A percentile compares a stretch with the other conserved stretches of the same genome.
phyloP scores from a whole-genome alignment of 2,113 vertebrate species.

The Zingel zingel region DNA sequence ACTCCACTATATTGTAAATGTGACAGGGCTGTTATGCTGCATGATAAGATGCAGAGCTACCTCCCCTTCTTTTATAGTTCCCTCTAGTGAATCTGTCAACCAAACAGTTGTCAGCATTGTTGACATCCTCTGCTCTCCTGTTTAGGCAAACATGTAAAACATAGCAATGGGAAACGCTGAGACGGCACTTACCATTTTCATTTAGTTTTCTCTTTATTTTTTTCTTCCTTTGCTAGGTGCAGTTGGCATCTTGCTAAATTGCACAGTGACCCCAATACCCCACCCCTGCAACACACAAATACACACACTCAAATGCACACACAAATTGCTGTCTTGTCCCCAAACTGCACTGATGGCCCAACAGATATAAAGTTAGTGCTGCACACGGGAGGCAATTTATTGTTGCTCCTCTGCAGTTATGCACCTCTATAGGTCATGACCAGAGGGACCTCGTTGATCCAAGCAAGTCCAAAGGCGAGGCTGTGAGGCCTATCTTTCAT shows the following conservation, averaged over 20 bases:
- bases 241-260: constrained; percentile 65
- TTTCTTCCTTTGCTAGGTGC: constrained; percentile 32
- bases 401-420: constrained; percentile 57
- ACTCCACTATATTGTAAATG: constrained; percentile 54
- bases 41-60: constrained; percentile 39
- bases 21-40: constrained; percentile 51
- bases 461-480: constrained; percentile 55
- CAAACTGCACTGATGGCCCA: constrained; percentile 50
- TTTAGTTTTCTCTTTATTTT: constrained; percentile 44
- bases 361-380: constrained; percentile 60
- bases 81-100: constrained; percentile 54
- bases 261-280: constrained; percentile 69
- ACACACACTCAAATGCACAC: constrained; percentile 25
- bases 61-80: constrained; percentile 35
- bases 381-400: constrained; percentile 61
- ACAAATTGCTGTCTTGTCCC: constrained; percentile 50
- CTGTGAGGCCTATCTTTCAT: constrained; percentile 21
- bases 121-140: constrained; percentile 59
- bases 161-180: constrained; percentile 58
- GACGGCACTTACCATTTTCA: constrained; percentile 37
- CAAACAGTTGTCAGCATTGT: constrained; percentile 68
- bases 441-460: constrained; percentile 50
- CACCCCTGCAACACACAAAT: constrained; percentile 36
- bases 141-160: constrained; percentile 66
- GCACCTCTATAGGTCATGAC: constrained; percentile 56